Base-by-base conservation (phyloP, 1,140 invertebrate species). In the Lepidurus packardi region DNA sequence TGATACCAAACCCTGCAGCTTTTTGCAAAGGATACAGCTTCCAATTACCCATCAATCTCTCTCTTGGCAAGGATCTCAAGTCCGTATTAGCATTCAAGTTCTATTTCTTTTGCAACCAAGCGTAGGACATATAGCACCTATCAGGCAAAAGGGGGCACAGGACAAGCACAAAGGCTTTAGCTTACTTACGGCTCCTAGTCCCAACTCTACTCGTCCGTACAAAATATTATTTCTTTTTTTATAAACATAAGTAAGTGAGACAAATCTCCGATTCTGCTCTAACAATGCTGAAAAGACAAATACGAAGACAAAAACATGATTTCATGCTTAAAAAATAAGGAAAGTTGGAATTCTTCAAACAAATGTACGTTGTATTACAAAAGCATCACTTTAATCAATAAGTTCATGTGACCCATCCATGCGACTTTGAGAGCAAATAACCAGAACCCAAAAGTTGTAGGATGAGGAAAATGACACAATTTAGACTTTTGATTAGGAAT, bases 41-140 rank as follows among this genome's bases (percentile, higher is more conserved):
- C 53, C 53, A 65, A 65, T 65, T 21, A 16, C 53, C 53, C 53
- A 65, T 65, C 53, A 9, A 65, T 65, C 53, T 65, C 21, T 65
- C 21, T 65, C 53, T 65, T 65, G 16, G 53, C 53, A 65, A 65
- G 21, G 53, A 65, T 65, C 53, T 65, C 53, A 65, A 65, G 53
- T 21, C 21, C 53, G 34, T 34, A 4, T 65, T 7, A 7, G 53
- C 53, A 21, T 65, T 65, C 21, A 13, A 65, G 21, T 21, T 65
- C 34, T 34, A 34, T 65, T n/a, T 16, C 53, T 21, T 65, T 47
- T 21, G 16, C 53, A 65, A n/a, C 53, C 53, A 16, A 65, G 53
- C 53, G 53, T 65, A 65, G 53, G 21, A 65, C 21, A 65, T 34
- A 7, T 65, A 65, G 21, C 53, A 65, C 53, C 53, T 65, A 65